phyloP scores from a whole-genome alignment of 2,113 vertebrate species.

The Tenebrosternarchus preto region DNA sequence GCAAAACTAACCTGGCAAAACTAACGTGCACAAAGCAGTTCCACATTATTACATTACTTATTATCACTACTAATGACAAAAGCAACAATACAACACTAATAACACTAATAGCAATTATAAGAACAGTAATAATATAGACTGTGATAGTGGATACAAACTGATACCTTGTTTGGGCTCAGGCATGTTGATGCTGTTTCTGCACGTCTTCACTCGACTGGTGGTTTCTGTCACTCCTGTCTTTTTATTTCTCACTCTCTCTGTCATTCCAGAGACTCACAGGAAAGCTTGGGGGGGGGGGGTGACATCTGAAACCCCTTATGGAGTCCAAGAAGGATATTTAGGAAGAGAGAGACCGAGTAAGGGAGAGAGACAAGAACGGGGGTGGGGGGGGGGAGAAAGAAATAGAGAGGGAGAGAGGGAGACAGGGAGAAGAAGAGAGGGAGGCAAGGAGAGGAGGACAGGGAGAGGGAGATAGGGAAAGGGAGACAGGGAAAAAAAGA shows the following conservation, averaged over 20 bases:
- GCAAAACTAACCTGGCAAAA: no score
- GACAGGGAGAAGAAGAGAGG: neutral
- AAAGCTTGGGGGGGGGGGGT: constrained; percentile 12
- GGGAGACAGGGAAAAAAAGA: neutral
- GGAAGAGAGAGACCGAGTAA: neutral
- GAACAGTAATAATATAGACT: neutral
- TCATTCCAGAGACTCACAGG: constrained; percentile 52
- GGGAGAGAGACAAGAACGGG: neutral
- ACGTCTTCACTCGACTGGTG: constrained; percentile 17
- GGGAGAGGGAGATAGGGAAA: neutral
- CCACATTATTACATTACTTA: no score
- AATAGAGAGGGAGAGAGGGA: neutral
- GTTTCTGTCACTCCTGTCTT: constrained; percentile 38
- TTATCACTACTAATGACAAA: no score
- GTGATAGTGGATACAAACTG: neutral
- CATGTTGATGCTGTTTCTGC: constrained; percentile 38
- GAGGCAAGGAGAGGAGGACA: neutral
- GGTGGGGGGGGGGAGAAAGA: neutral
- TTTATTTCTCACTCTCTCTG: constrained; percentile 54
- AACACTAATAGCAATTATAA: neutral
- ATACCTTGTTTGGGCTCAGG: constrained; percentile 49
- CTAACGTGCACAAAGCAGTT: no score
- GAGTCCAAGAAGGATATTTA: constrained; percentile 42
- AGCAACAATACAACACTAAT: neutral
- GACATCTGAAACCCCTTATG: constrained; percentile 57